Conservation (phyloP, 2,113 vertebrate genomes). For the Glaucidium brasilianum region DNA sequence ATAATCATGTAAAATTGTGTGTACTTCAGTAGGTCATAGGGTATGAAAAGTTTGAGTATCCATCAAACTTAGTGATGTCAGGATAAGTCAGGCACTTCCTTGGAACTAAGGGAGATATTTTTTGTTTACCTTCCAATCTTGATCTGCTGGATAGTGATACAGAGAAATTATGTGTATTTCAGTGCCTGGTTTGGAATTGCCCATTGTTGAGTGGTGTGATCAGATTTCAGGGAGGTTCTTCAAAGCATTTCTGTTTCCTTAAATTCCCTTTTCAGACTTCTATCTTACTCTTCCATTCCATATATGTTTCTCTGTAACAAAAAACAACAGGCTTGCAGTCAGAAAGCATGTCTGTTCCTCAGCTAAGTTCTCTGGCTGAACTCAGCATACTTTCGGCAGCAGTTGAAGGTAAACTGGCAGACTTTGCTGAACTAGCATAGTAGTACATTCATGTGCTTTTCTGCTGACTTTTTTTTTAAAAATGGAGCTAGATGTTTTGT, state of each 20-base stretch:
- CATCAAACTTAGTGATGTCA: not conserved
- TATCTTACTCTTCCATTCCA: not conserved
- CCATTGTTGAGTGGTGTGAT: not conserved
- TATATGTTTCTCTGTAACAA: not conserved
- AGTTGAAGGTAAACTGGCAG: not conserved
- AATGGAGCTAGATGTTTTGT: not conserved
- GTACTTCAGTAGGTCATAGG: not conserved
- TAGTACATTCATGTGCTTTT: not conserved
- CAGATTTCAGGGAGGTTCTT: not conserved
- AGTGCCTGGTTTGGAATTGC: not conserved
- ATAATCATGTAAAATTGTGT: not conserved
- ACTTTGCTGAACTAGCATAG: not conserved
- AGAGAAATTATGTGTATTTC: not conserved
- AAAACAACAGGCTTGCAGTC: not conserved
- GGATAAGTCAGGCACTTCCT: not conserved
- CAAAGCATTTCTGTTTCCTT: not conserved
- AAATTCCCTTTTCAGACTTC: not conserved
- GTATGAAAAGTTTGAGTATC: not conserved
- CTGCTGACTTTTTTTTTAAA: not conserved
- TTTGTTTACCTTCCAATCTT: not conserved
- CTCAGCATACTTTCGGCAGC: not conserved
- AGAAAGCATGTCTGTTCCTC: not conserved
- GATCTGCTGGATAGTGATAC: not conserved
- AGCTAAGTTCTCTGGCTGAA: not conserved
- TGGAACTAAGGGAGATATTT: not conserved